Percentiles rank a stretch among this genome's conserved stretches.
Conservation (phyloP, 2,797 vertebrate genomes). For the Poeciliopsis presidionis region DNA sequence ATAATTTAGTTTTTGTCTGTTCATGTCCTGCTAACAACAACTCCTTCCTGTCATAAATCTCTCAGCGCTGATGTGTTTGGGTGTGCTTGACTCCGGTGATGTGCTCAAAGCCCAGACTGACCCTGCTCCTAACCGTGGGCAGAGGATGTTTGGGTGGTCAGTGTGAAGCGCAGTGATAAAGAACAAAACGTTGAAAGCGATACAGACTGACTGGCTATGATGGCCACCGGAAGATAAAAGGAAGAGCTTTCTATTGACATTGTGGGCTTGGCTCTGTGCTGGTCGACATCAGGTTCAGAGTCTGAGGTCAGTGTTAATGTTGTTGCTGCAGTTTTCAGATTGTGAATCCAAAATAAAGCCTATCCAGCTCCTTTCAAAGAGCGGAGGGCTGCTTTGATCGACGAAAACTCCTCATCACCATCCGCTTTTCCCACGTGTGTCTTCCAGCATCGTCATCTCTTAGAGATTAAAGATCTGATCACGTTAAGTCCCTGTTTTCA, state of each 20-base stretch:
- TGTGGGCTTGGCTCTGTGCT: slow-evolving; percentile 59
- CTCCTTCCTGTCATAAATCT: slow-evolving; percentile 74
- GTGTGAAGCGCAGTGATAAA: slow-evolving; percentile 68
- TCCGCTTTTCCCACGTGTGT: slow-evolving; percentile 57
- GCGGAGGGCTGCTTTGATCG: slow-evolving; percentile 18
- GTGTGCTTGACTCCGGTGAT: slow-evolving; percentile 38
- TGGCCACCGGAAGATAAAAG: slow-evolving; percentile 55
- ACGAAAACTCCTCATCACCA: slow-evolving; percentile 39
- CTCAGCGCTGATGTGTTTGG: slow-evolving; percentile 56
- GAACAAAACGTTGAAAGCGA: slow-evolving; percentile 53
- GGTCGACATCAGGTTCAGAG: slow-evolving; percentile 39
- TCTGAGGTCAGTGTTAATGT: slow-evolving; percentile 41
- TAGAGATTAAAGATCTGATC: slow-evolving; percentile 67
- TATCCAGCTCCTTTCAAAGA: slow-evolving; percentile 43
- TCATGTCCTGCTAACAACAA: slow-evolving; percentile 46
- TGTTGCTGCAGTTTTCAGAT: slow-evolving; percentile 46
- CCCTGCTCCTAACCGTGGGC: slow-evolving; percentile 48
- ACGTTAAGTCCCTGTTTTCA: slow-evolving; percentile 64
- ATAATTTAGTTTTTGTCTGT: slow-evolving; percentile 56
- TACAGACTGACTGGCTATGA: slow-evolving; percentile 33
- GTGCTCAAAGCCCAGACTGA: slow-evolving; percentile 50
- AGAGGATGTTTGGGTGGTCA: slow-evolving; percentile 73
- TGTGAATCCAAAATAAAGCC: slow-evolving; percentile 39
- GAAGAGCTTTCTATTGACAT: slow-evolving; percentile 62
- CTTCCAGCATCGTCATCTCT: slow-evolving; percentile 57